Evolutionary conservation across 2,888 invertebrate species (phyloP).

Genomic region (Pogonocherus hispidulus): DNA sequence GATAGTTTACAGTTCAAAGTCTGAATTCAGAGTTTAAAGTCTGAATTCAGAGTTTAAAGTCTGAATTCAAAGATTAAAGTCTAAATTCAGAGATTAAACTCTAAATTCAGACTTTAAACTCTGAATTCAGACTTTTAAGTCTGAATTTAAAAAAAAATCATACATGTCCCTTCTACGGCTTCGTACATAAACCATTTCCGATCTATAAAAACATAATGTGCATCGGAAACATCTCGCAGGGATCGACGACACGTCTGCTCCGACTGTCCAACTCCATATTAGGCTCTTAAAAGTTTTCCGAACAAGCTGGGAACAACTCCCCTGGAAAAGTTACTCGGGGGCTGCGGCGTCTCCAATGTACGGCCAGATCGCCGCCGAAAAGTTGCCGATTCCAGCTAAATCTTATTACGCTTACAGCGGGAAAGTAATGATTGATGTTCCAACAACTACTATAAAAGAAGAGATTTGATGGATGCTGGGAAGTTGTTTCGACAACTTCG

Average conservation of each 20-base stretch:
- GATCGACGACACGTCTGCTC: slow-evolving; percentile 13
- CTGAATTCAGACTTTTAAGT: too few species aligned
- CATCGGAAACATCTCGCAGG: background rate
- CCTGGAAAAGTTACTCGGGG: slow-evolving; percentile 24
- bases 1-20: too few species aligned
- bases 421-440: slow-evolving; percentile 34
- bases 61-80: too few species aligned
- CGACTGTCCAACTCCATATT: slow-evolving; percentile 17
- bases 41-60: too few species aligned
- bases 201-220: background rate
- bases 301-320: slow-evolving; percentile 26
- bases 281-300: slow-evolving; percentile 19
- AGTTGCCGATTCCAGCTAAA: slow-evolving; percentile 32
- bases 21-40: too few species aligned
- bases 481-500: background rate
- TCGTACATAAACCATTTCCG: background rate
- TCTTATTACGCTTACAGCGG: slow-evolving; percentile 34
- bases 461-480: slow-evolving; percentile 24
- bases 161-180: too few species aligned
- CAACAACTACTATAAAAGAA: slow-evolving; percentile 33
- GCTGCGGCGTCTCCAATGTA: slow-evolving; percentile 17
- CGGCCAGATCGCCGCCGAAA: slow-evolving; percentile 16
- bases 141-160: too few species aligned
- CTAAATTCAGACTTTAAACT: too few species aligned
- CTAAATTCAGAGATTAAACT: too few species aligned